Conservation (phyloP, 2,113 vertebrate genomes). For the Alosa alosa region DNA sequence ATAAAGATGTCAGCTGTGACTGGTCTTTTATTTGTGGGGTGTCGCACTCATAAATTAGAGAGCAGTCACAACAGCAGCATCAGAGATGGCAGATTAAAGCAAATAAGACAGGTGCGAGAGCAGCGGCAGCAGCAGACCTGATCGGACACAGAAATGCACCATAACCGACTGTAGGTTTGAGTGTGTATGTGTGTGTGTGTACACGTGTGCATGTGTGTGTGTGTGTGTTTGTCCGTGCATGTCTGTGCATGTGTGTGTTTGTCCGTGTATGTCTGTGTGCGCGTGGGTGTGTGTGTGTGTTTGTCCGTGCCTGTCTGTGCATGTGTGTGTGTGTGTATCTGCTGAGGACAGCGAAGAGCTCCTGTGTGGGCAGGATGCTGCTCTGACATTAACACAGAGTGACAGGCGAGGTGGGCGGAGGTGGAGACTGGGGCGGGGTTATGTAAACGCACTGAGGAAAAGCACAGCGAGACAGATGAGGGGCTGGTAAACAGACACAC, state of each 20-base stretch:
- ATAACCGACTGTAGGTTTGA: neutral
- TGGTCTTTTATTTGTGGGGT: conserved; percentile 30
- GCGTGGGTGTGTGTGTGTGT: neutral
- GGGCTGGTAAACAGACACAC: neutral
- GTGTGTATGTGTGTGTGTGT: neutral
- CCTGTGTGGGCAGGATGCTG: conserved; percentile 2
- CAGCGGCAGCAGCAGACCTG: neutral
- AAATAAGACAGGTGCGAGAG: neutral
- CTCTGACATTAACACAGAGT: neutral
- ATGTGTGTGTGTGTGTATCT: neutral
- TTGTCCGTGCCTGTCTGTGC: neutral
- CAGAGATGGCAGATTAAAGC: conserved; percentile 26
- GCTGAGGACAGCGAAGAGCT: neutral
- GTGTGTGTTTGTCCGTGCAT: neutral
- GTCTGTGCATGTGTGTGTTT: neutral
- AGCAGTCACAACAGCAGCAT: neutral
- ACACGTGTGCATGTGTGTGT: neutral
- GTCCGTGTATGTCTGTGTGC: neutral
- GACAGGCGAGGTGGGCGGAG: neutral
- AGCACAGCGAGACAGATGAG: neutral
- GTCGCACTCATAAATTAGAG: conserved; percentile 34
- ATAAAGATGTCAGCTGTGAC: conserved; percentile 38
- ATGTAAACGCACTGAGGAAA: neutral
- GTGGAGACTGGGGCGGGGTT: neutral
- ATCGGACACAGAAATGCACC: too few species aligned